Evolutionary conservation across 2,888 invertebrate species (phyloP), one percentile per base, ranked within the genome.

Genomic region (Metallyticus violacea): DNA sequence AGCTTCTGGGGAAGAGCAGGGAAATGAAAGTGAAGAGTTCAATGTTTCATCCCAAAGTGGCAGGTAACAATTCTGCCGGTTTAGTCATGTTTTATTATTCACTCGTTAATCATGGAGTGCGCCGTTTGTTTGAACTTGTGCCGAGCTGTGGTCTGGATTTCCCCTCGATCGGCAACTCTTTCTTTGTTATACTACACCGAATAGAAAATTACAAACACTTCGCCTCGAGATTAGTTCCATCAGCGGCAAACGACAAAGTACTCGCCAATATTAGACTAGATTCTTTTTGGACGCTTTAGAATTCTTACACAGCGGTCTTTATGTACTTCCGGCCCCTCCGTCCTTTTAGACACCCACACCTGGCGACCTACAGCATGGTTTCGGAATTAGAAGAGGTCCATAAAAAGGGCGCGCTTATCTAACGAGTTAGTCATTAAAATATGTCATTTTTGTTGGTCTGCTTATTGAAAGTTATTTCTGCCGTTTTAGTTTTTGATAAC

Each of bases 121-220:
- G 40, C 2, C 40, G 40, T 15, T 62, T 62, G 40, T 62, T 62
- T 62, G 40, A 62, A 22, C 9, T 62, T 15, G 40, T 6, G 40
- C n/a, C n/a, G n/a, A n/a, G 79, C 40, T 82, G 82, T 76, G 82
- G 82, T 82, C 76, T 30, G 82, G 82, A 40, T 30, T 82, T 82
- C 26, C 82, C 82, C 40, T 62, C 40, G 40, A 62, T 62, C 40
- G 40, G 40, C 40, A 62, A 62, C 40, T 62, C 9, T 62, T 62
- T 62, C 40, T 62, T 62, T 62, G 40, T 62, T 62, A 22, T 62
- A 22, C 15, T 62, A 62, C 40, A 15, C 40, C 40, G 40, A 62
- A 62, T 62, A 15, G 40, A 62, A 62, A 62, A 62, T 62, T n/a
- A n/a, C n/a, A n/a, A n/a, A n/a, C n/a, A n/a, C n/a, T n/a, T n/a